Conservation (phyloP, 2,797 vertebrate genomes). For the Bucorvus abyssinicus region DNA sequence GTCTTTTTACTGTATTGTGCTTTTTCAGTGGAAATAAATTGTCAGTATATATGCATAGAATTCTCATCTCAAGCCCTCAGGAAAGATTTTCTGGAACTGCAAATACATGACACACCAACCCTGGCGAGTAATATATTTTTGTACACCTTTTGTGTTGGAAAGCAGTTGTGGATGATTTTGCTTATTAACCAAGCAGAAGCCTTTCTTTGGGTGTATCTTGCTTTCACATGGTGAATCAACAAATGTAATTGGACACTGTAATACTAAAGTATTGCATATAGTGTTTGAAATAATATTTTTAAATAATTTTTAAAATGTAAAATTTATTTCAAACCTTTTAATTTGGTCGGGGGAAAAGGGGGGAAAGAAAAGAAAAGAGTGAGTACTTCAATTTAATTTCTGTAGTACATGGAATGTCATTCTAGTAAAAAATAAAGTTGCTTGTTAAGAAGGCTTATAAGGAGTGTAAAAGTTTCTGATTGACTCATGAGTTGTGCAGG, state of each 20-base stretch:
- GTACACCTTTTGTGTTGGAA: neutral
- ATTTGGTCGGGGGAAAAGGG: neutral
- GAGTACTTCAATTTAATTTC: neutral
- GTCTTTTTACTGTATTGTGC: neutral
- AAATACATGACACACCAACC: neutral
- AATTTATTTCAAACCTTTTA: slow-evolving; percentile 22
- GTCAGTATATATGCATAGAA: neutral
- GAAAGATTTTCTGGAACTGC: slow-evolving; percentile 17
- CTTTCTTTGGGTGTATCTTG: neutral
- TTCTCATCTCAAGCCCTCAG: slow-evolving; percentile 26
- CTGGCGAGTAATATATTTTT: neutral
- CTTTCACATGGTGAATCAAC: slow-evolving; percentile 7
- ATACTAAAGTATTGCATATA: neutral
- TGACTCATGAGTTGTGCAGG: neutral
- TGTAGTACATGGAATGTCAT: slow-evolving; percentile 17
- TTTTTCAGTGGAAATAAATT: slow-evolving; percentile 48
- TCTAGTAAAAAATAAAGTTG: neutral
- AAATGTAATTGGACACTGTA: slow-evolving; percentile 1
- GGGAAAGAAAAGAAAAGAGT: neutral
- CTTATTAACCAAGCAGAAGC: neutral
- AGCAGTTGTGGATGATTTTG: neutral
- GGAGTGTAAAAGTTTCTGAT: neutral
- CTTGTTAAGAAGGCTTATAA: neutral
- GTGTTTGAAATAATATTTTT: slow-evolving; percentile 37
- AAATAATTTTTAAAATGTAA: neutral